Base-by-base conservation (phyloP, 92 coral and sea anemone species). In the Zoanthus sociatus region DNA sequence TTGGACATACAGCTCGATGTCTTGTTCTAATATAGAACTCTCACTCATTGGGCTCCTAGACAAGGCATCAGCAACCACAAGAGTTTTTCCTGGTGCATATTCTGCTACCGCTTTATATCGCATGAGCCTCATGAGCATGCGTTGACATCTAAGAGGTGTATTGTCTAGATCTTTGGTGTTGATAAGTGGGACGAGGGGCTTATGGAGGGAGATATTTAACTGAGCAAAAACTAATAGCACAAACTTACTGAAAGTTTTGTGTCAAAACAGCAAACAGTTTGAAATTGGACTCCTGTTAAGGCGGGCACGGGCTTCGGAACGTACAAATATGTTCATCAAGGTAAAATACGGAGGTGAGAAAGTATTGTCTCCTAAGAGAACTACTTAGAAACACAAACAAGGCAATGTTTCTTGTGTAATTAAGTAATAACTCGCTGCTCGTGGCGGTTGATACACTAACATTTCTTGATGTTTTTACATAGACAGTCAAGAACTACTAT, bases 341-440 rank as follows among this genome's bases (percentile, higher is more conserved):
- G 97, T 97, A 9, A 95, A 90, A 87, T 97, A 76, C 88, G 99
- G 99, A 95, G 99, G 99, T 97, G 78, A 73, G 96, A 45, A 16
- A 71, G 51, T 26, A 87, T 66, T 56, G 30, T 61, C 20, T 63
- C 77, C 7, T 33, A 15, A 7, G 20, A 33, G 12, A 50, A 33
- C 42, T 72, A 45, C 13, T 88, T 42, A 33, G 78, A 79, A 75
- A 74, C 37, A 61, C 76, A 64, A 87, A 76, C 26, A 90, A 55
- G 76, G 1, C 73, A 21, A 16, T 20, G 71, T 9, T 70, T 48
- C 67, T 66, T 64, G 84, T 79, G 73, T 63, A 67, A n/a, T 79
- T 50, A 30, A 47, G 74, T n/a, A 79, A n/a, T 79, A 47, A 47
- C 9, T 81, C 44, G 7, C 61, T 51, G 15, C 13, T 8, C 9